A percentile compares a stretch with the other conserved stretches of the same genome.
phyloP scores from a whole-genome alignment of 2,797 vertebrate species.

The Pachyuromys duprasi region DNA sequence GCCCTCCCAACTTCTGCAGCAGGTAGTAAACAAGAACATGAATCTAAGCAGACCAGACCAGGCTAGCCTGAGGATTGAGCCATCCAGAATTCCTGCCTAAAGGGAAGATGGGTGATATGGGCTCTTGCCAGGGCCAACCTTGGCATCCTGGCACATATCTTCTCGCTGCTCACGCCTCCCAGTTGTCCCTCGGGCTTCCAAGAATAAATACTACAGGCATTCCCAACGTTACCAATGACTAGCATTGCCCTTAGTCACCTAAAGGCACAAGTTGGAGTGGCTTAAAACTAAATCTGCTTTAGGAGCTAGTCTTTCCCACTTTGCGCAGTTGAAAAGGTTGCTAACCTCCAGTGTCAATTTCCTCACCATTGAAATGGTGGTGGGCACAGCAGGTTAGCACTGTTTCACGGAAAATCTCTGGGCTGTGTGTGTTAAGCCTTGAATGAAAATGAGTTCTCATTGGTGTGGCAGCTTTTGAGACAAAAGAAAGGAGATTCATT shows the following conservation, averaged over 20 bases:
- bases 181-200: background rate
- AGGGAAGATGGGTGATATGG: background rate
- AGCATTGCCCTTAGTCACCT: background rate
- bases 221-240: background rate
- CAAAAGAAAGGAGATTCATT: background rate
- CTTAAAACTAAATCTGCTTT: constrained; percentile 12
- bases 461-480: background rate
- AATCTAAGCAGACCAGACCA: background rate
- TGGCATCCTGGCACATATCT: background rate
- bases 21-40: background rate
- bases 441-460: background rate
- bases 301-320: constrained; percentile 30
- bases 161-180: accelerated
- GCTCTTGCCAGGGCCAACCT: background rate
- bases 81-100: background rate
- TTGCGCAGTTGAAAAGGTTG: background rate
- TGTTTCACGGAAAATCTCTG: background rate
- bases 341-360: constrained; percentile 26
- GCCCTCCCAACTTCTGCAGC: background rate
- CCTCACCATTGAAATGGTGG: background rate
- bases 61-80: background rate
- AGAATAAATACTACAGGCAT: background rate
- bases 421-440: background rate
- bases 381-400: background rate
- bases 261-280: background rate